Base-by-base conservation (phyloP, 2,797 vertebrate species). In the Dryobates pubescens region DNA sequence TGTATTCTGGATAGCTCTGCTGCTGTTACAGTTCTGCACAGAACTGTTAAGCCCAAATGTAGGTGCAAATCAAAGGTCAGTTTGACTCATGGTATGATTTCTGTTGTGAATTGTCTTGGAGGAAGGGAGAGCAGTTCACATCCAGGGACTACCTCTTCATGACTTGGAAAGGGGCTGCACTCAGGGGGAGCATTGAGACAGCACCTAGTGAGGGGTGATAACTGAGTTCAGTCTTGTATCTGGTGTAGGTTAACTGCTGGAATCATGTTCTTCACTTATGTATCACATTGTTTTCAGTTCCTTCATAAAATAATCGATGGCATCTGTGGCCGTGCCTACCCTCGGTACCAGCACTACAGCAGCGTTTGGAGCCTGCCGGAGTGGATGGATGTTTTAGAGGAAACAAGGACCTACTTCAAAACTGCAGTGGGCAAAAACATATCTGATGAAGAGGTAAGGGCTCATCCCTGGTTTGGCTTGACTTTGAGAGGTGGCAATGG, bases 281-380 rank as follows among this genome's bases (percentile, higher is more conserved):
- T 76, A 13, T 86, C 23, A 0, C 6, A 0, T 71, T 45, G 12
- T 93, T 67, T 26, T 26, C 65, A 99, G 99, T 97, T 99, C 57
- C 97, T 99, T 92, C 99, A 99, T 96, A 98, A 97, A 87, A 87
- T 98, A 75, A 95, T 99, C 38, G 99, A 99, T 96, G 98, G 98
- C n/a, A 71, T 99, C n/a, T 99, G 99, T 94, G 98, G 99, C 9
- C 97, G 97, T 19, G 93, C 97, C 1, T 97, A 97, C 78, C 98
- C 99, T 62, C 95, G 83, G 13, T 94, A 98, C 85, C 96, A 82
- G 19, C 98, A 99, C 57, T 98, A 98, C 89, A 91, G 97, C 23
- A 85, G n/a, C 59, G 54, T 97, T 53, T 99, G 98, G 98, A 98
- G 96, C 86, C 95, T 98, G 67, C 69, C 95, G 1, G 98, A 99